Evolutionary conservation across 2,888 invertebrate species (phyloP), one percentile per base, ranked within the genome.

Genomic region (Campoletis raptor): DNA sequence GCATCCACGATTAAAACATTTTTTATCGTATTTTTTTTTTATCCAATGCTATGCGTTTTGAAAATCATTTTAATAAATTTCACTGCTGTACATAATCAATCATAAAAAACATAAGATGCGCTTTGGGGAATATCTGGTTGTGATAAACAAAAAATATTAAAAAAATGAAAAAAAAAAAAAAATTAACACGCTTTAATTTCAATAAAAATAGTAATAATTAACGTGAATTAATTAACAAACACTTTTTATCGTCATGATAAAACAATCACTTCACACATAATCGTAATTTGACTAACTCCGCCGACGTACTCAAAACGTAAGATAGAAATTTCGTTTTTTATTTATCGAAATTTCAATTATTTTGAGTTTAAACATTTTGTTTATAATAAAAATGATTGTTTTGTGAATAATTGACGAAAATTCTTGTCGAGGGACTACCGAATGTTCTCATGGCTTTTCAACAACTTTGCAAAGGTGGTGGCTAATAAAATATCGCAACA

Each of bases 51-150:
- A 88, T 89, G 88, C 82, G 81, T 88, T 85, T 86, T 45, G 74
- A 64, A 70, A 48, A 48, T 18, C 18, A 48, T 15, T 15, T 4
- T 61, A 36, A 40, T 57, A 57, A n/a, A 66, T 37, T 77, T 85
- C 85, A 73, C 76, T 78, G 57, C 21, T 85, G 73, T 70, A 73
- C 52, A 57, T 66, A 77, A 77, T 85, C 81, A 80, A 90, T 87
- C 90, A 89, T 90, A 86, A 81, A 81, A 24, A 12, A 12, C 89
- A 86, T 90, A 91, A 91, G 87, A 89, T 88, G 90, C 89, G 90
- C 91, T 91, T 90, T 87, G 91, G 92, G 93, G 92, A 93, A 93
- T 92, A 93, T 93, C 93, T 92, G 93, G 93, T 93, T 92, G 90
- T 91, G 66, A 72, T 80, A n/a, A n/a, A n/a, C n/a, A n/a, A n/a